phyloP scores from a whole-genome alignment of 1,140 invertebrate species.

The Drosophila melanica region DNA sequence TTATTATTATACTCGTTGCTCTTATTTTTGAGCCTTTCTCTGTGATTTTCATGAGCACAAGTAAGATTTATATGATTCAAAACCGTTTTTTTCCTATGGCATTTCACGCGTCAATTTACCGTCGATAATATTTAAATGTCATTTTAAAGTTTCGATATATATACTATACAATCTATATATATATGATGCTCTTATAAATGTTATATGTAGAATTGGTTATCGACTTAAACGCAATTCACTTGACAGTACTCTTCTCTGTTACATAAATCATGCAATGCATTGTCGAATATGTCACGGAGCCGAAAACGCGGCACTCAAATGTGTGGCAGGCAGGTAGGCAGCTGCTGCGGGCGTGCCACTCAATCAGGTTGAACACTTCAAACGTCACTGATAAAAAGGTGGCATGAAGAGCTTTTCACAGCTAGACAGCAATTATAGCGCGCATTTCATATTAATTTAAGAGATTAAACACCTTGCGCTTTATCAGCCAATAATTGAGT shows the following conservation, averaged over 20 bases:
- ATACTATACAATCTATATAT: background rate
- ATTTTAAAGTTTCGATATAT: background rate
- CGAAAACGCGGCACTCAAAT: constrained; percentile 23
- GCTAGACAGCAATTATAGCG: constrained; percentile 4
- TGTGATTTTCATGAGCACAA: background rate
- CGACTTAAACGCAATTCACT: background rate
- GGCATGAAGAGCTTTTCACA: constrained; percentile 25
- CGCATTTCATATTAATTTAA: constrained; percentile 42
- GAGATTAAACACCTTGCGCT: constrained; percentile 33
- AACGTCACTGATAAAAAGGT: constrained; percentile 36
- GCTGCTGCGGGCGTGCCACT: constrained; percentile 18
- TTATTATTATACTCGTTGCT: background rate
- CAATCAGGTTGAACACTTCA: constrained; percentile 43
- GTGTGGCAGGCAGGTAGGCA: constrained; percentile 16
- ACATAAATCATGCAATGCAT: constrained; percentile 37
- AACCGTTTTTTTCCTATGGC: too few relatives aligned
- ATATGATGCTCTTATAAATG: background rate
- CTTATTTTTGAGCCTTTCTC: background rate
- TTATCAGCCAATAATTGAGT: constrained; percentile 36
- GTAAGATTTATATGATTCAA: background rate
- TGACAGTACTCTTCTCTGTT: background rate
- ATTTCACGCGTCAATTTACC: too few relatives aligned
- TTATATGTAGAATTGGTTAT: background rate
- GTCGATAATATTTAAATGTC: background rate
- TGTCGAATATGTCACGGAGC: constrained; percentile 42